A percentile compares a stretch with the other conserved stretches of the same genome.
Conservation (phyloP, 2,888 invertebrate genomes). For the Coleophora flavipennella region DNA sequence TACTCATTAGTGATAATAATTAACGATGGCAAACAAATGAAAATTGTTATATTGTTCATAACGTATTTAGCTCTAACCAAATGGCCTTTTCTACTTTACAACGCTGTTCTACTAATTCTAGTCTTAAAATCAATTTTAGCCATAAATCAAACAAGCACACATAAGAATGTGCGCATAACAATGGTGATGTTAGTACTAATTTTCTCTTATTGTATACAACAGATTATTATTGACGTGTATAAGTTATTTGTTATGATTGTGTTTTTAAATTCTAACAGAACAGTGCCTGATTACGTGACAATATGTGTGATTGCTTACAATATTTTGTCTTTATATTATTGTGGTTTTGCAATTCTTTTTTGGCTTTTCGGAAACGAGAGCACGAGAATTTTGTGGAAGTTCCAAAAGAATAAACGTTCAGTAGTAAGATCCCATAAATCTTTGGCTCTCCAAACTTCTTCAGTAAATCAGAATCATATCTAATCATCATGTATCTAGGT, state of each 20-base stretch:
- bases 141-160: constrained; percentile 28
- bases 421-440: background rate
- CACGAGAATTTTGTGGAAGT: constrained; percentile 45
- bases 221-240: constrained; percentile 37
- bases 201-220: constrained; percentile 49
- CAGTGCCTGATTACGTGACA: constrained; percentile 15
- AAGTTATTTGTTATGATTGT: constrained; percentile 30
- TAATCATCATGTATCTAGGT: too few species aligned
- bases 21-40: constrained; percentile 13
- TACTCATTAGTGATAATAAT: constrained; percentile 11
- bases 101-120: constrained; percentile 36
- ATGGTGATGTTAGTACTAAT: constrained; percentile 44
- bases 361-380: constrained; percentile 55
- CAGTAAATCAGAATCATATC: background rate
- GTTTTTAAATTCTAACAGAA: constrained; percentile 8
- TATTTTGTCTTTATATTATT: constrained; percentile 42
- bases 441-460: constrained; percentile 4
- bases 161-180: constrained; percentile 34
- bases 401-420: constrained; percentile 5
- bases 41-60: constrained; percentile 20
- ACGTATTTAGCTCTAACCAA: constrained; percentile 36
- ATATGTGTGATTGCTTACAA: constrained; percentile 17
- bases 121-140: constrained; percentile 36
- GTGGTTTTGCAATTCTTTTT: constrained; percentile 44
- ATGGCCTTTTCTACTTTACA: constrained; percentile 46